Percentiles rank a stretch among this genome's conserved stretches.
Conservation (phyloP, 2,797 vertebrate species). For the Pseudomugil gertrudae region DNA sequence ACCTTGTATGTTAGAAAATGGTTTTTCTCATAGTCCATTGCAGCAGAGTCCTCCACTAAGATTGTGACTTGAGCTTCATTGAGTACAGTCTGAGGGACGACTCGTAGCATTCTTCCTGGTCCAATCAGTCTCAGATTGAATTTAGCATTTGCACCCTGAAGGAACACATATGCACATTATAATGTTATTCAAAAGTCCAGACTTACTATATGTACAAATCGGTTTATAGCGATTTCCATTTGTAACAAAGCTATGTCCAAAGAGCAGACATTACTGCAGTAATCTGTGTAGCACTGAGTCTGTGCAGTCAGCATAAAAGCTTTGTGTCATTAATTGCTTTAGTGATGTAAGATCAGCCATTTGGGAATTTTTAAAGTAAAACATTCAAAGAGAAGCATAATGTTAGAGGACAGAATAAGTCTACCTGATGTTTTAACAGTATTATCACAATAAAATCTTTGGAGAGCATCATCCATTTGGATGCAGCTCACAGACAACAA, state of each 20-base stretch:
- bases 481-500: slow-evolving; percentile 42
- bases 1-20: slow-evolving; percentile 89
- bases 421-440: slow-evolving; percentile 45
- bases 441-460: slow-evolving; percentile 53
- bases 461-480: slow-evolving; percentile 43
- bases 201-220: slow-evolving; percentile 15
- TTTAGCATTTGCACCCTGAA: slow-evolving; percentile 95
- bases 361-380: slow-evolving; percentile 39
- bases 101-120: slow-evolving; percentile 88
- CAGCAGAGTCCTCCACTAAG: slow-evolving; percentile 92
- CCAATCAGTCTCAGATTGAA: slow-evolving; percentile 93
- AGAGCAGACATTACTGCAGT: background rate
- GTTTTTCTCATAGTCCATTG: slow-evolving; percentile 94
- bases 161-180: slow-evolving; percentile 23
- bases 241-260: slow-evolving; percentile 26
- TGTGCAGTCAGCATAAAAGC: slow-evolving; percentile 60
- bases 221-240: slow-evolving; percentile 54
- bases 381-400: slow-evolving; percentile 35
- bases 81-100: slow-evolving; percentile 94
- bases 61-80: slow-evolving; percentile 98
- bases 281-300: slow-evolving; percentile 38
- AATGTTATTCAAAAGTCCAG: slow-evolving; percentile 13
- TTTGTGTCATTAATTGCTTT: slow-evolving; percentile 34
- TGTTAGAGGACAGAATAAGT: slow-evolving; percentile 17
- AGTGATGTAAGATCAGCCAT: slow-evolving; percentile 44